Conservation (phyloP, 2,888 invertebrate genomes). For the Rhamnusium bicolor region DNA sequence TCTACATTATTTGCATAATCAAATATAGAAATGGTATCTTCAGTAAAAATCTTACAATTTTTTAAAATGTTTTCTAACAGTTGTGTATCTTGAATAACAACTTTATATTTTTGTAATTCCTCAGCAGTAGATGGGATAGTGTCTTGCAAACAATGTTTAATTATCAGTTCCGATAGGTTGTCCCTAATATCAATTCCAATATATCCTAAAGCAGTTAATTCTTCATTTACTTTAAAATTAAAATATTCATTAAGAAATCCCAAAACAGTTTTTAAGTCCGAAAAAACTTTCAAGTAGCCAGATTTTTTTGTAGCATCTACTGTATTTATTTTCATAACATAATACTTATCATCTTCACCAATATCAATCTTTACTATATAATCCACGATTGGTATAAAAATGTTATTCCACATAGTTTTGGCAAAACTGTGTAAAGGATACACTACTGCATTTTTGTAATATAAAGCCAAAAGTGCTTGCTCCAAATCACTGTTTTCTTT, state of each 20-base stretch:
- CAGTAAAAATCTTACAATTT: slow-evolving; percentile 74
- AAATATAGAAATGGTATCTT: slow-evolving; percentile 75
- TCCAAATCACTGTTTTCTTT: slow-evolving; percentile 68
- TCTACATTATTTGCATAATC: slow-evolving; percentile 84
- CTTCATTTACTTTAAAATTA: slow-evolving; percentile 70
- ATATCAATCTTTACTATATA: slow-evolving; percentile 33
- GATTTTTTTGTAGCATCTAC: slow-evolving; percentile 70
- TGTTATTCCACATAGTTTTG: slow-evolving; percentile 74
- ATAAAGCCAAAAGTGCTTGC: slow-evolving; percentile 69
- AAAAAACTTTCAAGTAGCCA: slow-evolving; percentile 74
- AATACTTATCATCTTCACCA: slow-evolving; percentile 26
- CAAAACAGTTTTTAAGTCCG: slow-evolving; percentile 75
- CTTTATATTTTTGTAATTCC: slow-evolving; percentile 79
- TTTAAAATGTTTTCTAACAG: slow-evolving; percentile 79
- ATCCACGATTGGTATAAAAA: slow-evolving; percentile 76
- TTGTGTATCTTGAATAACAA: slow-evolving; percentile 77
- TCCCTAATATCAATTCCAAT: slow-evolving; percentile 74
- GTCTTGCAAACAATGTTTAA: slow-evolving; percentile 82
- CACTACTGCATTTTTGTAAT: slow-evolving; percentile 64
- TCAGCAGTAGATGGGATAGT: slow-evolving; percentile 85
- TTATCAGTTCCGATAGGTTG: slow-evolving; percentile 78
- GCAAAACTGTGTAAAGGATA: slow-evolving; percentile 75
- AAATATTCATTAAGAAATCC: slow-evolving; percentile 75
- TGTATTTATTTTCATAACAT: slow-evolving; percentile 57
- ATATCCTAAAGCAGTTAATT: slow-evolving; percentile 72